Conservation (phyloP, 2,797 vertebrate species). For the Champsocephalus esox region DNA sequence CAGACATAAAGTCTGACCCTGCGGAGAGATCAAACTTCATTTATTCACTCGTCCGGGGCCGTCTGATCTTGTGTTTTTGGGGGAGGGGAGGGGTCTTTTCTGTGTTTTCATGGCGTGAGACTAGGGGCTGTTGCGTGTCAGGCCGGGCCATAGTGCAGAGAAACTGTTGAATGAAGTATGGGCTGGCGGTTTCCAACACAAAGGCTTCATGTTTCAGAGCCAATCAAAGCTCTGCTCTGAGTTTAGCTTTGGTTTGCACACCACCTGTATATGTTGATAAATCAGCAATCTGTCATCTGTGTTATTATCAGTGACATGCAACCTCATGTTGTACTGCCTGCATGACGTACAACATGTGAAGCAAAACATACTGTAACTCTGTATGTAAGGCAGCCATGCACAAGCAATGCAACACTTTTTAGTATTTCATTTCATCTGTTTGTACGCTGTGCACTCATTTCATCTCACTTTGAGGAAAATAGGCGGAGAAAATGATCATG, state of each 20-base stretch:
- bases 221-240: slow-evolving; percentile 53
- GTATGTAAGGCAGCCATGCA: background rate
- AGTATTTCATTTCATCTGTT: background rate
- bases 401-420: background rate
- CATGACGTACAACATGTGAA: slow-evolving; percentile 28
- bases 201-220: slow-evolving; percentile 56
- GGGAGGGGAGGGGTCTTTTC: slow-evolving; percentile 3
- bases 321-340: slow-evolving; percentile 27
- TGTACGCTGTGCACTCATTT: background rate
- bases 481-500: background rate
- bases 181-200: slow-evolving; percentile 63
- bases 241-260: slow-evolving; percentile 32
- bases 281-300: slow-evolving; percentile 62
- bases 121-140: slow-evolving; percentile 66
- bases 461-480: background rate
- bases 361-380: slow-evolving; percentile 30
- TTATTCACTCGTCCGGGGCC: background rate
- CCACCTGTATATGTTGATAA: slow-evolving; percentile 66
- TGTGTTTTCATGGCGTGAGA: slow-evolving; percentile 68
- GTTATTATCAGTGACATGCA: slow-evolving; percentile 42
- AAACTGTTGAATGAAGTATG: slow-evolving; percentile 71
- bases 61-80: slow-evolving; percentile 4
- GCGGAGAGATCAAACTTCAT: background rate
- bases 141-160: slow-evolving; percentile 35
- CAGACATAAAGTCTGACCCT: slow-evolving; percentile 10